Conservation (phyloP, 2,888 invertebrate genomes). For the Pristionchus arcanus region DNA sequence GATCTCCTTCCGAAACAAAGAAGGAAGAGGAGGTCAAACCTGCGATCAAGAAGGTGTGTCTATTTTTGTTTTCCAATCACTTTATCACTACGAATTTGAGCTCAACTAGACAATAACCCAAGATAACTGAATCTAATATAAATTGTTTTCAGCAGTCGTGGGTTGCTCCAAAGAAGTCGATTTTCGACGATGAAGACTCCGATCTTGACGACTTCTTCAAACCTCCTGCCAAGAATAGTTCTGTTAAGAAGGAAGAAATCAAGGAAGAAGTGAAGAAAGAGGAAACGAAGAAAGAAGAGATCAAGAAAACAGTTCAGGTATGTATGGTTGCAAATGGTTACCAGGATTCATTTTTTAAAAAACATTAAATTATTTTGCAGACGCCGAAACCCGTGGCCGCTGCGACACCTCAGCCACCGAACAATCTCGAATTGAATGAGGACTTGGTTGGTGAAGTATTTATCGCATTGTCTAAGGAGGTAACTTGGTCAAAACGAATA, state of each 20-base stretch:
- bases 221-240: slow-evolving; percentile 13
- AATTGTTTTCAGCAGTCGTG: background rate
- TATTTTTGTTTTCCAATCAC: too few species aligned
- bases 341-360: background rate
- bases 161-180: slow-evolving; percentile 50
- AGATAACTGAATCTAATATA: too few species aligned
- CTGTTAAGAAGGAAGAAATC: background rate
- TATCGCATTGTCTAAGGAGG: too few species aligned
- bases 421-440: slow-evolving; percentile 56
- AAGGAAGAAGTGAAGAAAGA: background rate
- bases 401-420: background rate
- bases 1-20: too few species aligned
- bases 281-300: background rate
- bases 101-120: too few species aligned
- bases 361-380: background rate
- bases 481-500: too few species aligned
- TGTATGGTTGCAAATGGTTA: too few species aligned
- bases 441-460: slow-evolving; percentile 1
- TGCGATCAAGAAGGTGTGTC: background rate
- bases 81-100: too few species aligned
- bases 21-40: background rate
- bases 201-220: slow-evolving; percentile 56
- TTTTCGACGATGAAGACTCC: slow-evolving; percentile 56
- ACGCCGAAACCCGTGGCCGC: slow-evolving; percentile 1
- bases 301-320: slow-evolving; percentile 4